phyloP scores from a whole-genome alignment of 2,888 invertebrate species.

The Amphipoea lucens region DNA sequence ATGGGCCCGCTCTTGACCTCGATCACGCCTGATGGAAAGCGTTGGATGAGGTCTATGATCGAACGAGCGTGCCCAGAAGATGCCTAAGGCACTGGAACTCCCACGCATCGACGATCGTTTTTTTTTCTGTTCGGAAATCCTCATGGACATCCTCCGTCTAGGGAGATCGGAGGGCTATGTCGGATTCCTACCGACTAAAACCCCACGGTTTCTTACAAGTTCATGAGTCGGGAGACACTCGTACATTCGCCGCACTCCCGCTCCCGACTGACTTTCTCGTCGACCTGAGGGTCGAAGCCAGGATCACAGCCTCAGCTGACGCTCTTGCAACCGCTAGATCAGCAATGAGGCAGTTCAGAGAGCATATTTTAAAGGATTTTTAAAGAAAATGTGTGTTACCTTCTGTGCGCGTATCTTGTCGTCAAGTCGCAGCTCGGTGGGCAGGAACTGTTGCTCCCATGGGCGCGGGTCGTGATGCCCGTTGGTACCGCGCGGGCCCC shows the following conservation, averaged over 20 bases:
- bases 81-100: no score
- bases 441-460: constrained; percentile 84
- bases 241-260: neutral
- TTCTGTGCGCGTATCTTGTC: constrained; percentile 81
- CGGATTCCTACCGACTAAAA: neutral
- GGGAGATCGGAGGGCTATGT: neutral
- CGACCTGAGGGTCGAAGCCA: neutral
- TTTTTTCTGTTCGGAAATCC: neutral
- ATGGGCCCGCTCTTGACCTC: no score
- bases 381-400: constrained; percentile 69
- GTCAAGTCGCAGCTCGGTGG: constrained; percentile 79
- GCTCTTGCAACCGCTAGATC: neutral
- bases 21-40: no score
- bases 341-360: neutral
- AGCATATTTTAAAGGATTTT: neutral
- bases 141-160: neutral
- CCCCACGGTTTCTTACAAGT: neutral
- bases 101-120: no score
- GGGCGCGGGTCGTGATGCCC: constrained; percentile 48
- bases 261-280: neutral
- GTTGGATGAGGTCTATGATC: no score
- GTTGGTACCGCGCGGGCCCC: constrained; percentile 52
- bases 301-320: neutral
- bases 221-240: neutral
- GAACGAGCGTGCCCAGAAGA: no score